These are phyloP conservation scores for Polyploca ridens DNA, from an alignment of 2,888 invertebrate species.

Conservation along the genomic window DNA sequence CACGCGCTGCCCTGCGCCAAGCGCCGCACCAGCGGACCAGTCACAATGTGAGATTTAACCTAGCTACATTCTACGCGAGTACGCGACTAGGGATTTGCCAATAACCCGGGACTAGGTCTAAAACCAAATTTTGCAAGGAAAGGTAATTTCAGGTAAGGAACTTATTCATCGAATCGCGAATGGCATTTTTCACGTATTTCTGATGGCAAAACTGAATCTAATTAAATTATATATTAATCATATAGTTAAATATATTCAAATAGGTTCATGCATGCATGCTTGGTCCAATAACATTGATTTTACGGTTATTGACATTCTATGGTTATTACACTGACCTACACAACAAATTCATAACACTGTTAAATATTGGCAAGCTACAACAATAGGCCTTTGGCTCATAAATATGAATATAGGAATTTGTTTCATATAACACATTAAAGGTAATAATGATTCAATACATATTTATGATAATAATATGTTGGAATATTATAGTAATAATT, in stretches of 20 bases:
- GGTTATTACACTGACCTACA: slow-evolving; percentile 12
- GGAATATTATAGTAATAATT: background rate
- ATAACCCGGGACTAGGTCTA: slow-evolving; percentile 47
- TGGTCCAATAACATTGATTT: slow-evolving; percentile 48
- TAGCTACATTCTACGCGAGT: slow-evolving; percentile 72
- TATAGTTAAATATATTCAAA: slow-evolving; percentile 30
- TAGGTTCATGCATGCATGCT: slow-evolving; percentile 74
- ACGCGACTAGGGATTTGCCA: slow-evolving; percentile 58
- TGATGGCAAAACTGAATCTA: slow-evolving; percentile 42
- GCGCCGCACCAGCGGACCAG: slow-evolving; percentile 84
- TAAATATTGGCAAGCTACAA: background rate
- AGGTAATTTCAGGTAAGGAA: background rate
- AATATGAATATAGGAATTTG: background rate
- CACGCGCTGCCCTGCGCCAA: slow-evolving; percentile 83
- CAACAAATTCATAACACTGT: background rate
- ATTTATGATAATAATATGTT: background rate
- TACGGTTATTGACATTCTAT: slow-evolving; percentile 61
- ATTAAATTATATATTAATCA: slow-evolving; percentile 31
- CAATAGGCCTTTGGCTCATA: background rate
- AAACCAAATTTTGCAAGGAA: slow-evolving; percentile 27
- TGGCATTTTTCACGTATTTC: slow-evolving; percentile 20
- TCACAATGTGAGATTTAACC: slow-evolving; percentile 83
- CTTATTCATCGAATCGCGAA: slow-evolving; percentile 9
- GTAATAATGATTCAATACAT: background rate
- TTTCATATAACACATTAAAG: background rate